A percentile compares a stretch with the other conserved stretches of the same genome.
Conservation (phyloP, 1,140 invertebrate genomes). For the Sinonovacula constricta region DNA sequence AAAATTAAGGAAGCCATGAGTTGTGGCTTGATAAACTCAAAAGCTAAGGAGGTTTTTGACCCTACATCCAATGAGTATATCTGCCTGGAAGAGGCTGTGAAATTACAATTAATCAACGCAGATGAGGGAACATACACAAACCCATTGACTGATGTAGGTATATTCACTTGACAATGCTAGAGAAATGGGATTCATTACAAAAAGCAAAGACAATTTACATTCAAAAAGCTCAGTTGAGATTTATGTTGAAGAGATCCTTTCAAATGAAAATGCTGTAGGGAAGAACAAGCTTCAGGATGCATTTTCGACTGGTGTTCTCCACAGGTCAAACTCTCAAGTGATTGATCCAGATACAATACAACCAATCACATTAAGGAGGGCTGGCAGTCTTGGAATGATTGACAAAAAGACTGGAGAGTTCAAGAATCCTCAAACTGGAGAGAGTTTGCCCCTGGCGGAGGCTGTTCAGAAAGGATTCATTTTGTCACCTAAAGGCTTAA, state of each 20-base stretch:
- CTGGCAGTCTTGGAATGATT: constrained; percentile 74
- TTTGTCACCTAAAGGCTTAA: constrained; percentile 80
- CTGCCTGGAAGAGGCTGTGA: constrained; percentile 50
- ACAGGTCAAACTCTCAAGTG: constrained; percentile 72
- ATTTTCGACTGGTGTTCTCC: constrained; percentile 68
- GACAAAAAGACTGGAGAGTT: constrained; percentile 89
- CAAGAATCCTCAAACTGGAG: constrained; percentile 89
- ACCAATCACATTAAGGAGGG: constrained; percentile 70
- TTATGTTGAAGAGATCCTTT: constrained; percentile 70
- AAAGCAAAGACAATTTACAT: constrained; percentile 51
- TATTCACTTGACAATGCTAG: constrained; percentile 61
- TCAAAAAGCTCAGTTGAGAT: constrained; percentile 68
- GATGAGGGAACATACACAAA: constrained; percentile 35
- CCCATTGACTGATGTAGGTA: constrained; percentile 45
- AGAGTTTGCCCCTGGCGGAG: constrained; percentile 87
- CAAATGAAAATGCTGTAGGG: constrained; percentile 60
- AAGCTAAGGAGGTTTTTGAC: constrained; percentile 61
- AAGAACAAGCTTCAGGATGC: constrained; percentile 70
- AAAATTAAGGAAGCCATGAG: constrained; percentile 83
- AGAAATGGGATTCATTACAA: constrained; percentile 64
- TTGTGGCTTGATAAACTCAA: constrained; percentile 77
- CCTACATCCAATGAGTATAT: constrained; percentile 53
- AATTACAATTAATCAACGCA: constrained; percentile 43
- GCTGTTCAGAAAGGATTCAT: constrained; percentile 82
- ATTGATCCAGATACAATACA: constrained; percentile 74